Conservation (phyloP, 2,797 vertebrate species). For the Oreonectes daqikongensis region DNA sequence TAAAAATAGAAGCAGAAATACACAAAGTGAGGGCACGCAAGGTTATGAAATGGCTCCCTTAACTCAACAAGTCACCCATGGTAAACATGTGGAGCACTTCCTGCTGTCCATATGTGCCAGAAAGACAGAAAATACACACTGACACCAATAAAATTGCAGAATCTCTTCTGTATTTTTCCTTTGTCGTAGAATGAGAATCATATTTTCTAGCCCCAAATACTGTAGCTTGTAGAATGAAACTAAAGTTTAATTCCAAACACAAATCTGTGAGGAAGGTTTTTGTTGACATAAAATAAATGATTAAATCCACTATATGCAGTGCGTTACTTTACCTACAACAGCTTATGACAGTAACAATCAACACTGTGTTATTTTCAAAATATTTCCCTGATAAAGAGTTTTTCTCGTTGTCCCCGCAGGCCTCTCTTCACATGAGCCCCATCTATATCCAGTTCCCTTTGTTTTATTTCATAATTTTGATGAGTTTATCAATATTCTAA, state of each 20-base stretch:
- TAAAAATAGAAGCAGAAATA: slow-evolving; percentile 34
- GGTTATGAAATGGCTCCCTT: slow-evolving; percentile 13
- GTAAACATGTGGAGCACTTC: slow-evolving; percentile 2
- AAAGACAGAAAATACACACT: not conserved
- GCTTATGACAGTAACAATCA: slow-evolving; percentile 6
- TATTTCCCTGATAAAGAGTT: too few species aligned
- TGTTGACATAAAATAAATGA: slow-evolving; percentile 37
- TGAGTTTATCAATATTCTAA: too few species aligned
- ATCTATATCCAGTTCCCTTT: too few species aligned
- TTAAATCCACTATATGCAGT: slow-evolving; percentile 10
- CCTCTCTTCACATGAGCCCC: too few species aligned
- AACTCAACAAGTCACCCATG: slow-evolving; percentile 3
- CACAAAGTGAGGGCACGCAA: slow-evolving; percentile 2
- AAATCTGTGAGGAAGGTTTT: not conserved
- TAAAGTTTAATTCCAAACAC: slow-evolving; percentile 1
- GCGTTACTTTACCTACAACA: not conserved
- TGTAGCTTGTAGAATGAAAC: slow-evolving; percentile 14
- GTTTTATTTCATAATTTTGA: too few species aligned
- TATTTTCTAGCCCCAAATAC: slow-evolving; percentile 14
- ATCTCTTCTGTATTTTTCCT: not conserved
- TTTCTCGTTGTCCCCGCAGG: too few species aligned
- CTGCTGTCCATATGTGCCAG: not conserved
- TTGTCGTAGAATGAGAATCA: slow-evolving; percentile 14
- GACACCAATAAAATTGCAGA: not conserved
- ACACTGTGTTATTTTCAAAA: not conserved